Evolutionary conservation across 2,888 invertebrate genomes (phyloP).

Genomic region (Arge pagana): DNA sequence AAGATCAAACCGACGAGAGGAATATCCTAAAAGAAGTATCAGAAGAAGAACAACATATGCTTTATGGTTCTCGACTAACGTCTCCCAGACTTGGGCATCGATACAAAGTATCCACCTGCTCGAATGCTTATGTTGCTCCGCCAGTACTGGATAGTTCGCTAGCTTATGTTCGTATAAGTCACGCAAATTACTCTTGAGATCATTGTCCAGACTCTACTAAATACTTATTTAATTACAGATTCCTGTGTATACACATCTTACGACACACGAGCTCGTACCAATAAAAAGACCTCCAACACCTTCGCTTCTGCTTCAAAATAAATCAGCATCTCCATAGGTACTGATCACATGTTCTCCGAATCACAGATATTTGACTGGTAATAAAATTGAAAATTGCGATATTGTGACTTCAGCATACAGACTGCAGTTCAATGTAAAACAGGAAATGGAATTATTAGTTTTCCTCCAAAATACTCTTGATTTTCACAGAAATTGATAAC

Average conservation of each 20-base stretch:
- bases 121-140: slow-evolving; percentile 59
- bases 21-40: slow-evolving; percentile 57
- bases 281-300: slow-evolving; percentile 66
- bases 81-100: slow-evolving; percentile 66
- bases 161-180: slow-evolving; percentile 61
- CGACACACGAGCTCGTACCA: slow-evolving; percentile 64
- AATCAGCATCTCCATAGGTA: too few relatives aligned
- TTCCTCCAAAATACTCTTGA: too few relatives aligned
- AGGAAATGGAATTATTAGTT: too few relatives aligned
- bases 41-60: slow-evolving; percentile 29
- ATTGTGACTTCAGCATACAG: too few relatives aligned
- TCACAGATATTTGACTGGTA: too few relatives aligned
- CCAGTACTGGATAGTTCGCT: slow-evolving; percentile 67
- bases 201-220: not conserved
- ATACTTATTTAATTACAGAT: slow-evolving; percentile 59
- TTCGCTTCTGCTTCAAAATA: slow-evolving; percentile 27
- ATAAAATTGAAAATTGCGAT: too few relatives aligned
- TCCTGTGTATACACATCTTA: slow-evolving; percentile 72
- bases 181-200: not conserved
- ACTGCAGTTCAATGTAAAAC: too few relatives aligned
- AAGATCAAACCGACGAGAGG: slow-evolving; percentile 56
- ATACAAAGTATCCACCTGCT: slow-evolving; percentile 62
- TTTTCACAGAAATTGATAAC: slow-evolving; percentile 13
- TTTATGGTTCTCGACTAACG: slow-evolving; percentile 62
- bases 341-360: too few relatives aligned